phyloP scores from a whole-genome alignment of 2,113 vertebrate species.

The Bubo scandiacus region DNA sequence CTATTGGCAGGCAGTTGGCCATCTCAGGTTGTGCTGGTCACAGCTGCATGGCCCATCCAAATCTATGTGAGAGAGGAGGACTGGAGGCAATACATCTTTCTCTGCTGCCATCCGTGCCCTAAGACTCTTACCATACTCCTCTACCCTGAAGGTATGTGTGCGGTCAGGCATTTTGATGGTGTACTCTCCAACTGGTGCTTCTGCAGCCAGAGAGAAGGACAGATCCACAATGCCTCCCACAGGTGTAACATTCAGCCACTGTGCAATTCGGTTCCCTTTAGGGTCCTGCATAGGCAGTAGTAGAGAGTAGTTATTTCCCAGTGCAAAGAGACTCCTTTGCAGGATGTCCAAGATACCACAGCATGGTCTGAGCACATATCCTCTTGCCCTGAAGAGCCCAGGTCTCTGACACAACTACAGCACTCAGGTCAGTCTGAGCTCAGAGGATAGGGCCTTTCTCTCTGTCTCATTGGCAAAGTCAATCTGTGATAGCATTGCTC shows the following conservation, averaged over 20 bases:
- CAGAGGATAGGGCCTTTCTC: not conserved
- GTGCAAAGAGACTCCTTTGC: not conserved
- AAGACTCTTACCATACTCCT: conserved; percentile 55
- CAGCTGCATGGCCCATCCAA: not conserved
- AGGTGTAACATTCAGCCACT: conserved; percentile 42
- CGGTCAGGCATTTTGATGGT: not conserved
- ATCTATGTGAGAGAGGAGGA: fast-evolving
- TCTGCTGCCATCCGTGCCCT: not conserved
- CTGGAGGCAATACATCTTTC: not conserved
- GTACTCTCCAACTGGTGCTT: conserved; percentile 37
- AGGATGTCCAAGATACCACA: not conserved
- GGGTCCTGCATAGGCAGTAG: conserved; percentile 35
- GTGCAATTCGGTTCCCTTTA: conserved; percentile 46
- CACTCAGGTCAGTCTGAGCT: not conserved
- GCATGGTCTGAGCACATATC: not conserved
- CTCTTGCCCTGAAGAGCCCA: not conserved
- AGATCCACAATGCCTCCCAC: conserved; percentile 55
- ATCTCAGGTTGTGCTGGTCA: not conserved
- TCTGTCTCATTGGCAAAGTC: not conserved
- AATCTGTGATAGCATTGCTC: not conserved
- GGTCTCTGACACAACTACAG: not conserved
- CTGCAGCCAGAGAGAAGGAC: conserved; percentile 52
- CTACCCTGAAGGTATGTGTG: conserved; percentile 29
- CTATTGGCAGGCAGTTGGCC: not conserved
- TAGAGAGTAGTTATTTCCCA: not conserved